These are phyloP conservation scores for Ophthalmolycus amberensis DNA, from an alignment of 2,113 vertebrate genomes.

Conservation along the genomic window DNA sequence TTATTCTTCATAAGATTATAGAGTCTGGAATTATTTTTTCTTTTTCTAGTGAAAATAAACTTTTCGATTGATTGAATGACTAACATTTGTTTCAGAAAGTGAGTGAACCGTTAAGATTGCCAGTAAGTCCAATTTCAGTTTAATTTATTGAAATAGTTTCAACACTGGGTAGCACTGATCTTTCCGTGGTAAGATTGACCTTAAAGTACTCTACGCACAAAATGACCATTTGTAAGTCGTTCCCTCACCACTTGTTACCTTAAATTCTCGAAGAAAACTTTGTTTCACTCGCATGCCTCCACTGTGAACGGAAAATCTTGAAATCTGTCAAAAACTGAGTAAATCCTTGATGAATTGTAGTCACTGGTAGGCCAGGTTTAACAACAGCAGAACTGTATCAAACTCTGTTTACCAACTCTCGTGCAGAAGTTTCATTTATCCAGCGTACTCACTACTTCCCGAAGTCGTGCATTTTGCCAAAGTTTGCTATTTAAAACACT, in stretches of 20 bases:
- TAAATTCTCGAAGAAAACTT: neutral
- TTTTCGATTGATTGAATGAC: neutral
- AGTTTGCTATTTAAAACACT: neutral
- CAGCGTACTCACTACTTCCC: neutral
- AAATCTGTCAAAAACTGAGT: neutral
- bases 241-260: neutral
- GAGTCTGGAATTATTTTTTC: neutral
- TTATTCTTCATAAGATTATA: neutral
- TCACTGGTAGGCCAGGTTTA: neutral
- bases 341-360: neutral
- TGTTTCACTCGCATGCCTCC: neutral
- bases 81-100: neutral
- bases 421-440: neutral
- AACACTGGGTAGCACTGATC: neutral
- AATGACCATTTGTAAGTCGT: neutral
- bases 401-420: neutral
- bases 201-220: neutral
- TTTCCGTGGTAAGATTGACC: neutral
- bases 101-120: too few species aligned
- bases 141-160: neutral
- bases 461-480: too few species aligned
- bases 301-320: neutral
- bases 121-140: neutral
- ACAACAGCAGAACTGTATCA: neutral
- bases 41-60: neutral